phyloP scores from a whole-genome alignment of 2,797 vertebrate species.

The Mormyrus proboscirostris region DNA sequence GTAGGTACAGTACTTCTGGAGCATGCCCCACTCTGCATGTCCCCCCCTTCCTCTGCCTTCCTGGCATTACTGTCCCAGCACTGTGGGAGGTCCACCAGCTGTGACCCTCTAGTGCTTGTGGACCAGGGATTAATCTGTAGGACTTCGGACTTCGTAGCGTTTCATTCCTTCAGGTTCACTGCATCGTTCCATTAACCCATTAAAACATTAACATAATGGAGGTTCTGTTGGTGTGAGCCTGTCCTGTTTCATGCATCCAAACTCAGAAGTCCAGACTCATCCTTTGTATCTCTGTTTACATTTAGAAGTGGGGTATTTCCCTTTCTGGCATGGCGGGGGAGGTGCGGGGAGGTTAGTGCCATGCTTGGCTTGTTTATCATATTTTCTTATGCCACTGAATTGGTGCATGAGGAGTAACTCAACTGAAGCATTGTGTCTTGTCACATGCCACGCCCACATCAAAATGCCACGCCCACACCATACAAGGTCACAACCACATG shows the following conservation, averaged over 20 bases:
- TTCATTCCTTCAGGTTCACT: neutral
- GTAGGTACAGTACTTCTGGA: slow-evolving; percentile 76
- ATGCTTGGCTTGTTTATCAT: neutral
- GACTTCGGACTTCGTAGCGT: neutral
- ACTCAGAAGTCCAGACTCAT: neutral
- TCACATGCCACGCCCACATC: neutral
- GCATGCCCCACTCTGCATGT: slow-evolving; percentile 54
- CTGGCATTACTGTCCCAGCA: neutral
- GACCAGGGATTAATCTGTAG: neutral
- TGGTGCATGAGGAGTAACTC: neutral
- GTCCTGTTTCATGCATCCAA: neutral
- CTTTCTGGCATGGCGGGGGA: neutral
- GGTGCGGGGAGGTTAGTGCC: too few relatives aligned
- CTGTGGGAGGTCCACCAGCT: neutral
- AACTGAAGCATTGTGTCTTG: neutral
- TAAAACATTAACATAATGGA: neutral
- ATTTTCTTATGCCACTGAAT: neutral
- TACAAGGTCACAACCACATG: neutral
- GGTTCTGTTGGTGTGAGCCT: neutral
- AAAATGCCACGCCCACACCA: neutral
- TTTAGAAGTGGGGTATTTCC: neutral
- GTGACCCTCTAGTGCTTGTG: neutral
- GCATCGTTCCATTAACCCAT: neutral
- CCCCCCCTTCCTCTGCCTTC: slow-evolving; percentile 33
- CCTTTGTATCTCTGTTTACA: neutral